A percentile compares a stretch with the other conserved stretches of the same genome.
Conservation (phyloP, 2,797 vertebrate genomes). For the Pseudomugil tenellus region DNA sequence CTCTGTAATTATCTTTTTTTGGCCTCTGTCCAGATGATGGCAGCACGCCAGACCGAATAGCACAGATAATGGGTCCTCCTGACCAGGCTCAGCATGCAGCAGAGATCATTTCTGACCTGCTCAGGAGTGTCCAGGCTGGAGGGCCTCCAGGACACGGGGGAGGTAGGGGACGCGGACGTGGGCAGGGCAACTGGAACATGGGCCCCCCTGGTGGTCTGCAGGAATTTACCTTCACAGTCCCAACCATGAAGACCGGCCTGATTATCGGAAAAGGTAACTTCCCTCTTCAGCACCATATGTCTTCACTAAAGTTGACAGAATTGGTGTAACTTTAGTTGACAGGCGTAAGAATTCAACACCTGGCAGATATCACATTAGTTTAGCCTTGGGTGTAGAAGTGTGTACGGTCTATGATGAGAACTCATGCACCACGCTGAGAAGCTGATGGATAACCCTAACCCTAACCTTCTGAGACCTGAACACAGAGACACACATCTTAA, state of each 20-base stretch:
- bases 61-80: constrained; percentile 97
- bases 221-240: constrained; percentile 98
- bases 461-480: constrained; percentile 69
- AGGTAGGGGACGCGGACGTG: constrained; percentile 93
- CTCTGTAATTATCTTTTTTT: neutral
- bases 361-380: neutral
- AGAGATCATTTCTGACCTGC: constrained; percentile 95
- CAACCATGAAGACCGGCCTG: constrained; percentile 97
- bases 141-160: constrained; percentile 94
- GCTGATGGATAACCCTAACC: constrained; percentile 71
- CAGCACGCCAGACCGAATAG: constrained; percentile 96
- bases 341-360: too few relatives aligned
- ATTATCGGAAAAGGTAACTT: constrained; percentile 97
- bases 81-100: constrained; percentile 97
- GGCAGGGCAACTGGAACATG: constrained; percentile 99
- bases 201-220: constrained; percentile 97
- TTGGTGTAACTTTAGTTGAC: too few relatives aligned
- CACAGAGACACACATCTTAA: neutral
- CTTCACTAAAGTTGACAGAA: too few relatives aligned
- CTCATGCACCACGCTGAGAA: constrained; percentile 77
- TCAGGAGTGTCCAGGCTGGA: constrained; percentile 96
- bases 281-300: too few relatives aligned
- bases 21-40: constrained; percentile 88
- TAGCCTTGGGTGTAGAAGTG: neutral
- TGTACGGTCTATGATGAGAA: constrained; percentile 66